A percentile compares a stretch with the other conserved stretches of the same genome.
Conservation (phyloP, 2,888 invertebrate species). For the Lasius fuliginosus region DNA sequence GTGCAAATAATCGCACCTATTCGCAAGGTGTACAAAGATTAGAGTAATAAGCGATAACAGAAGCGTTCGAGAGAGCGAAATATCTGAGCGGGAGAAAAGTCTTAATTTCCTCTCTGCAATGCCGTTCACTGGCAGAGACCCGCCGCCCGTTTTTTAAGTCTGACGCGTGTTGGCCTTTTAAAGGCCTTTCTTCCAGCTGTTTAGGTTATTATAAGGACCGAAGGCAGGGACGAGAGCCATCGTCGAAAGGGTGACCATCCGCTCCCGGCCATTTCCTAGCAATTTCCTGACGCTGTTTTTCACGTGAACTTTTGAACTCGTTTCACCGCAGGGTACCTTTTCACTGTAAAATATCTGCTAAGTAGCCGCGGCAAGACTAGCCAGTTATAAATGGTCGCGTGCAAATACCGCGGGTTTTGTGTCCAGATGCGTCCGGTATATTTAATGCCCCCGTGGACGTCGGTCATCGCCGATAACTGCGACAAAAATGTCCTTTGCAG, state of each 20-base stretch:
- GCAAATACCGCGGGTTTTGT: conserved; percentile 77
- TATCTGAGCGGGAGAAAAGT: conserved; percentile 14
- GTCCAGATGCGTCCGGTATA: conserved; percentile 76
- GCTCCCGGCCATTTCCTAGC: conserved; percentile 82
- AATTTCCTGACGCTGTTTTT: conserved; percentile 85
- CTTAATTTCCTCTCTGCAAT: conserved; percentile 71
- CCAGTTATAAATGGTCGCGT: conserved; percentile 82
- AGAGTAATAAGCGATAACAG: conserved; percentile 48
- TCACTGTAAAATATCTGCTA: conserved; percentile 82
- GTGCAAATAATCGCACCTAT: conserved; percentile 15
- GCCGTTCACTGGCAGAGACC: conserved; percentile 32
- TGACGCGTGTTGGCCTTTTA: conserved; percentile 60
- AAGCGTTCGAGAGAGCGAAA: conserved; percentile 6
- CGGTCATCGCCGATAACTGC: conserved; percentile 53
- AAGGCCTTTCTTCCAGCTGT: conserved; percentile 71
- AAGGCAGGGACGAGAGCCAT: conserved; percentile 63
- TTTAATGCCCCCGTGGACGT: conserved; percentile 64
- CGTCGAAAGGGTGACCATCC: conserved; percentile 76
- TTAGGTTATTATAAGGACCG: conserved; percentile 70
- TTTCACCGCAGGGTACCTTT: conserved; percentile 63
- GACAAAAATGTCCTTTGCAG: conserved; percentile 59
- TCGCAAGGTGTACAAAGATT: conserved; percentile 3
- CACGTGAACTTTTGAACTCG: conserved; percentile 82
- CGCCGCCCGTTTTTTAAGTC: conserved; percentile 68
- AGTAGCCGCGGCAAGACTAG: conserved; percentile 78